These are phyloP conservation scores for Prinia subflava DNA, from an alignment of 2,113 vertebrate species.

Conservation along the genomic window DNA sequence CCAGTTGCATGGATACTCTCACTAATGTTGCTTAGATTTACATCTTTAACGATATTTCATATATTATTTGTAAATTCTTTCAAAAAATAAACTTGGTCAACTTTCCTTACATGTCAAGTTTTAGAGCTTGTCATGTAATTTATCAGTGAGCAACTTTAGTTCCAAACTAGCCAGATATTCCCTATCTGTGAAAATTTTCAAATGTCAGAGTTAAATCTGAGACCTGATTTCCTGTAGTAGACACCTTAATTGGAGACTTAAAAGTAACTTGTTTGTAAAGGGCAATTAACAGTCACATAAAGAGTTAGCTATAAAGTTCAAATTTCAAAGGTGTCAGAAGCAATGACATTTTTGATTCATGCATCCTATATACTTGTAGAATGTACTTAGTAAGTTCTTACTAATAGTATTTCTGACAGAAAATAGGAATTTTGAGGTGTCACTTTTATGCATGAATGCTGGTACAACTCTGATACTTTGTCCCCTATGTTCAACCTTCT, in stretches of 20 bases:
- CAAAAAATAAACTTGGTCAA: not conserved
- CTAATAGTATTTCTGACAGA: not conserved
- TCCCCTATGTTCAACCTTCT: not conserved
- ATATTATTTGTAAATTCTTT: not conserved
- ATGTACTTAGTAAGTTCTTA: not conserved
- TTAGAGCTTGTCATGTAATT: not conserved
- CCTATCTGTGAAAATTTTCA: not conserved
- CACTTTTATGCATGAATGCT: not conserved
- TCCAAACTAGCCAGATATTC: not conserved
- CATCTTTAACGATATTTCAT: not conserved
- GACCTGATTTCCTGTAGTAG: not conserved
- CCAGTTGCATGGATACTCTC: not conserved
- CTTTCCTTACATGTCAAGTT: not conserved
- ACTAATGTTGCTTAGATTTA: not conserved
- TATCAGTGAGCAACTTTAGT: not conserved
- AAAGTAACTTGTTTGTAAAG: not conserved
- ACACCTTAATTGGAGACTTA: not conserved
- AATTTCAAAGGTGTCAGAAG: not conserved
- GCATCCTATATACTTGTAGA: not conserved
- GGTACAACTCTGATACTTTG: not conserved
- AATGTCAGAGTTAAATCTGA: not conserved
- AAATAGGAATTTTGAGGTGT: not conserved
- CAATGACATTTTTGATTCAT: not conserved
- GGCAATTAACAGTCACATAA: not conserved
- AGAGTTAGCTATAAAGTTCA: not conserved